A percentile compares a stretch with the other conserved stretches of the same genome.
These are phyloP conservation scores for Halocaridina rubra DNA, from an alignment of 2,888 invertebrate species.

Conservation along the genomic window DNA sequence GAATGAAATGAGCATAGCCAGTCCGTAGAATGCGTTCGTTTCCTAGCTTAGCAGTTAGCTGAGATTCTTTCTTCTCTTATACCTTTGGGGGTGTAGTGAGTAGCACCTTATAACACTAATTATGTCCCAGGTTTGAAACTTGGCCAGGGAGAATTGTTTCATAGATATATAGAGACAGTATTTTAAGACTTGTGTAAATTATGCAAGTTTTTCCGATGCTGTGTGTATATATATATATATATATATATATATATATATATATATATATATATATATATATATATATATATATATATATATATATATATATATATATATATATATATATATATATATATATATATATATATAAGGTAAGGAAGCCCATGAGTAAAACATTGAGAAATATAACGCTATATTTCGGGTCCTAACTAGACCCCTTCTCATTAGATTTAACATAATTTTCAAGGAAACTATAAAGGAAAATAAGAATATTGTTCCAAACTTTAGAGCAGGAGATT, in stretches of 20 bases:
- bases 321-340: constrained; percentile 6
- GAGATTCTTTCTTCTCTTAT: too few relatives aligned
- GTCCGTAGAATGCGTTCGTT: too few relatives aligned
- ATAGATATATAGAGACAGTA: neutral
- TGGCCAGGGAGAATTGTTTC: too few relatives aligned
- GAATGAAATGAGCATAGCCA: too few relatives aligned
- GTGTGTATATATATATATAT: neutral
- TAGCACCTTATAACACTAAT: too few relatives aligned
- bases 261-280: neutral
- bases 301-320: constrained; percentile 6
- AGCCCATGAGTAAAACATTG: neutral
- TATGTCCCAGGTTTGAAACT: too few relatives aligned
- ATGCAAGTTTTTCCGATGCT: neutral
- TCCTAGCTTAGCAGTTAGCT: too few relatives aligned
- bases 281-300: neutral
- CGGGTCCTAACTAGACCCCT: too few relatives aligned
- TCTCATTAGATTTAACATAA: neutral
- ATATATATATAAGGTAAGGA: neutral
- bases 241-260: constrained; percentile 4
- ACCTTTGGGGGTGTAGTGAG: too few relatives aligned
- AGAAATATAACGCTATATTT: neutral
- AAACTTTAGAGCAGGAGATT: too few relatives aligned
- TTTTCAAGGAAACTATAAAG: neutral
- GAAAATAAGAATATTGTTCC: neutral
- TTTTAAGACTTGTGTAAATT: too few relatives aligned